phyloP scores from a whole-genome alignment of 2,113 vertebrate species.

The Microcebus lehilahytsara region DNA sequence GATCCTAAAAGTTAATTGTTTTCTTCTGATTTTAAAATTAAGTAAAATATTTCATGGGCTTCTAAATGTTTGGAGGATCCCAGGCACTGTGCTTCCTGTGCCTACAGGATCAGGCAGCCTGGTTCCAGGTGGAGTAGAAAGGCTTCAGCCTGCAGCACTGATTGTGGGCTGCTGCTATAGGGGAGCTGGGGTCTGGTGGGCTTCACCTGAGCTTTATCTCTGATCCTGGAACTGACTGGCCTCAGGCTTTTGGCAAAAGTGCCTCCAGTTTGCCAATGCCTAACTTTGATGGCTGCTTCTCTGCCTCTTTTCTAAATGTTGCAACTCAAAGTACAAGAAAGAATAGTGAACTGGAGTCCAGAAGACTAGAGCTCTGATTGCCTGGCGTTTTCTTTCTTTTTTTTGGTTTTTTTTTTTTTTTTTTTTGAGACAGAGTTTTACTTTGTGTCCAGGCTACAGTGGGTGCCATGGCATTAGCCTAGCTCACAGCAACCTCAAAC shows the following conservation, averaged over 20 bases:
- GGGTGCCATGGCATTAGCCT: no score
- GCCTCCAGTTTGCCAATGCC: not conserved
- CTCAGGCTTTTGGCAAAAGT: not conserved
- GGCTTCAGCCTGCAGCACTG: accelerated
- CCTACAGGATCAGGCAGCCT: not conserved
- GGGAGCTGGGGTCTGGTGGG: not conserved
- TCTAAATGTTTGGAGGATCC: not conserved
- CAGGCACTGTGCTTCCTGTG: not conserved
- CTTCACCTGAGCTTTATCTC: accelerated
- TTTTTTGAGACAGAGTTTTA: no score
- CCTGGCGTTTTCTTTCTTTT: no score
- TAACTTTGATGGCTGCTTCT: not conserved
- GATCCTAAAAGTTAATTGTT: not conserved
- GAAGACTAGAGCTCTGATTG: not conserved
- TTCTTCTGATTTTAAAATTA: not conserved
- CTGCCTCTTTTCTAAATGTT: not conserved
- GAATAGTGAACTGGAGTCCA: not conserved
- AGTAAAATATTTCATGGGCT: not conserved
- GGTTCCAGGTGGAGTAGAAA: not conserved
- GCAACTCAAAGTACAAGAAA: not conserved
- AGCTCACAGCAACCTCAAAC: no score
- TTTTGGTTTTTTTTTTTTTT: no score
- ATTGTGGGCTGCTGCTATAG: accelerated
- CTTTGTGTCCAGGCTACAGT: no score
- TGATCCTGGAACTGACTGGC: no score